phyloP scores from a whole-genome alignment of 2,797 vertebrate species.

The Malacoraja senta region DNA sequence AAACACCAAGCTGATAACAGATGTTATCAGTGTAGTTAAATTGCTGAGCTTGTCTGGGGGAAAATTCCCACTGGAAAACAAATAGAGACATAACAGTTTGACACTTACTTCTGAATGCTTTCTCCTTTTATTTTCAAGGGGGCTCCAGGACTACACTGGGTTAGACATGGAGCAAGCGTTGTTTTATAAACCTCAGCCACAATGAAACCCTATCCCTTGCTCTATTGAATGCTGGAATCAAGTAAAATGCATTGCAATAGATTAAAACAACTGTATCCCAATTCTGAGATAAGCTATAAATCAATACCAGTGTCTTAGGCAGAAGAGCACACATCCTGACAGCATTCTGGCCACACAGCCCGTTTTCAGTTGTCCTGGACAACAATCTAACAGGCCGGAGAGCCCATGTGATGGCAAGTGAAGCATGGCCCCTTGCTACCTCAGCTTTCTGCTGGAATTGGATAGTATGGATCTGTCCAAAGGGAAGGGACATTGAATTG shows the following conservation, averaged over 20 bases:
- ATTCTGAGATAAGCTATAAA: not conserved
- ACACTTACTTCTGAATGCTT: not conserved
- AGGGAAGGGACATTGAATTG: not conserved
- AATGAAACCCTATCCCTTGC: not conserved
- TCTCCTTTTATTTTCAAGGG: not conserved
- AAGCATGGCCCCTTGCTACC: not conserved
- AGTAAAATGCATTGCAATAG: not conserved
- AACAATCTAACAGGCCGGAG: not conserved
- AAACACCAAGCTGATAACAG: not conserved
- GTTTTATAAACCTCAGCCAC: not conserved
- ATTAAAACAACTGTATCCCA: not conserved
- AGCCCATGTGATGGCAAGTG: not conserved
- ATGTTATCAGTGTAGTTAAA: conserved; percentile 12
- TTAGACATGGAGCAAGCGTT: not conserved
- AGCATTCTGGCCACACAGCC: not conserved
- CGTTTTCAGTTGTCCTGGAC: not conserved
- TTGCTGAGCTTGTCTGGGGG: not conserved
- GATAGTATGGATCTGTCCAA: not conserved
- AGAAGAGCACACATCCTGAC: not conserved
- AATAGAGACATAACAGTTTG: conserved; percentile 21
- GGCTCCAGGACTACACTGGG: not conserved
- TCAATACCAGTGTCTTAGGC: not conserved
- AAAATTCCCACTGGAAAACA: conserved; percentile 11
- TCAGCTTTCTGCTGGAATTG: not conserved
- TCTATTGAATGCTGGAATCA: not conserved